Percentiles rank a stretch among this genome's conserved stretches.
Conservation (phyloP, 2,888 invertebrate species). For the Dorcus hopei region DNA sequence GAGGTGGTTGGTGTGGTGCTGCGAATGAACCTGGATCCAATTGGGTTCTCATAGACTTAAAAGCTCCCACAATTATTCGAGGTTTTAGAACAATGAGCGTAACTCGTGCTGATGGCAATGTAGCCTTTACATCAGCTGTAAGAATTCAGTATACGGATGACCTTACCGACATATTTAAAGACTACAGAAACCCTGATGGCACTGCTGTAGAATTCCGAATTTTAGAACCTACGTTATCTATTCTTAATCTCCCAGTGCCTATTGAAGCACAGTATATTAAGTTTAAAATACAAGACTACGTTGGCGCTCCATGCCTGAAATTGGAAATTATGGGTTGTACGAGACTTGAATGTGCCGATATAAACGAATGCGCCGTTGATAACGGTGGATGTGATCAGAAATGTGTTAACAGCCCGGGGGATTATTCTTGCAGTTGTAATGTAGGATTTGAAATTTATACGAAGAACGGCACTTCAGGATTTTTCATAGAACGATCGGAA, state of each 20-base stretch:
- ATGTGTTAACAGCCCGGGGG: constrained; percentile 86
- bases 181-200: constrained; percentile 89
- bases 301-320: constrained; percentile 84
- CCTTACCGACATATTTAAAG: constrained; percentile 83
- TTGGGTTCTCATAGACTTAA: constrained; percentile 83
- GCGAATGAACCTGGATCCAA: constrained; percentile 82
- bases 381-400: constrained; percentile 94
- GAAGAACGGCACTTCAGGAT: constrained; percentile 87
- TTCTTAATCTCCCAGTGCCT: constrained; percentile 84
- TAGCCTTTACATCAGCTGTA: constrained; percentile 88
- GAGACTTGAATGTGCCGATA: constrained; percentile 81
- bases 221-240: constrained; percentile 84
- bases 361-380: constrained; percentile 81
- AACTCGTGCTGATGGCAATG: constrained; percentile 73
- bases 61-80: constrained; percentile 83
- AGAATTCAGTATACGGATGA: constrained; percentile 86
- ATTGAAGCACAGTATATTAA: constrained; percentile 87
- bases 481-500: constrained; percentile 74
- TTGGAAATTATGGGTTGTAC: constrained; percentile 92
- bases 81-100: constrained; percentile 91
- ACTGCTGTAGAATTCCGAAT: constrained; percentile 91
- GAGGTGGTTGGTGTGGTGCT: constrained; percentile 88
- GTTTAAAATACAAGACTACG: constrained; percentile 81
- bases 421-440: constrained; percentile 84
- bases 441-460: constrained; percentile 88